phyloP scores from a whole-genome alignment of 1,140 invertebrate genomes.

The Ctenoplectra terminalis region DNA sequence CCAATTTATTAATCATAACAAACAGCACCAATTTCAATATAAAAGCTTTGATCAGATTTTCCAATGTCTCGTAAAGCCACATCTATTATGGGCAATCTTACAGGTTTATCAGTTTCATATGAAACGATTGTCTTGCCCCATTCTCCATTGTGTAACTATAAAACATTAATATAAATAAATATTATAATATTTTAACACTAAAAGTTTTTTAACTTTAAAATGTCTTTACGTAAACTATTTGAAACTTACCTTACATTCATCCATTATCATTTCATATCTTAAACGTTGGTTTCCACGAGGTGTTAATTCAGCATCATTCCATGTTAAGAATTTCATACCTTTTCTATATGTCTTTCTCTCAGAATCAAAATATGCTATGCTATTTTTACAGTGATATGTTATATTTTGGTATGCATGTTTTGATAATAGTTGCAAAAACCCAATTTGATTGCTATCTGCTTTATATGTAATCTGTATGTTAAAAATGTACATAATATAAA shows the following conservation, averaged over 20 bases:
- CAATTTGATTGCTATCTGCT: constrained; percentile 91
- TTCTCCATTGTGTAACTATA: constrained; percentile 85
- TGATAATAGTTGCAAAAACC: constrained; percentile 91
- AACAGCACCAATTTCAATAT: constrained; percentile 90
- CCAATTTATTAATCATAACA: constrained; percentile 87
- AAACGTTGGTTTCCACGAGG: constrained; percentile 89
- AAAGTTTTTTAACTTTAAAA: neutral
- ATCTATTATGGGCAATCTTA: constrained; percentile 91
- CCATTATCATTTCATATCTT: constrained; percentile 88
- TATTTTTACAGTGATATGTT: constrained; percentile 93
- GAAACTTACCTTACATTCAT: constrained; percentile 92
- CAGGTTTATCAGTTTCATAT: constrained; percentile 90
- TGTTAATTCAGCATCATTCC: constrained; percentile 91
- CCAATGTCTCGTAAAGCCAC: constrained; percentile 91
- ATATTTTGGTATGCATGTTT: constrained; percentile 90
- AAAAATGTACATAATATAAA: neutral
- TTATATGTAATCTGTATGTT: constrained; percentile 90
- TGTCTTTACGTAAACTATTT: neutral
- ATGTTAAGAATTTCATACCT: constrained; percentile 91
- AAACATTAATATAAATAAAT: constrained; percentile 45
- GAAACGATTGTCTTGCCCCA: constrained; percentile 90
- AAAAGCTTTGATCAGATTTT: constrained; percentile 89
- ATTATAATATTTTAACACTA: neutral
- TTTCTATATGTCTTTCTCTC: constrained; percentile 86
- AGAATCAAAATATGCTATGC: constrained; percentile 89